Percentiles rank a stretch among this genome's conserved stretches.
These are phyloP conservation scores for Pammene fasciana DNA, from an alignment of 2,888 invertebrate genomes.

Conservation along the genomic window DNA sequence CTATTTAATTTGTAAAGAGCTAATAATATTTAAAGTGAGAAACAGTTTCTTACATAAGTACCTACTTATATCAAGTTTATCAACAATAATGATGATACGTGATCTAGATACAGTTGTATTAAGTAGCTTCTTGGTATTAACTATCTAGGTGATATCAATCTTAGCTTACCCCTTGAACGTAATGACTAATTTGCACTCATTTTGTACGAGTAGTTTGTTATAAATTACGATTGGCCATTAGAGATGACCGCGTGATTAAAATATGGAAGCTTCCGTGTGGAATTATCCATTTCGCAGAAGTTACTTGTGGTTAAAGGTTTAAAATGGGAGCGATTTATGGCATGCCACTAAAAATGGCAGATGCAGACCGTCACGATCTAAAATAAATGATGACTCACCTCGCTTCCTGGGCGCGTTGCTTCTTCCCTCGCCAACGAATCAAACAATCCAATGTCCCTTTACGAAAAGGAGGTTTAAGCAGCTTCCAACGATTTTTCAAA, in stretches of 20 bases:
- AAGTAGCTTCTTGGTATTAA: constrained; percentile 11
- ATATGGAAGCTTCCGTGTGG: constrained; percentile 8
- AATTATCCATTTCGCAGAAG: constrained; percentile 14
- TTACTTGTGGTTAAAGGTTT: constrained; percentile 11
- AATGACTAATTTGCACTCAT: constrained; percentile 8
- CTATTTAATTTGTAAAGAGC: no score
- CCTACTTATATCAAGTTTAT: background rate
- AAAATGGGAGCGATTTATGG: constrained; percentile 28
- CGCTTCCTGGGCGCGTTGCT: constrained; percentile 57
- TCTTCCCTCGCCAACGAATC: constrained; percentile 74
- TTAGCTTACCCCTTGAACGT: constrained; percentile 13
- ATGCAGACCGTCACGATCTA: constrained; percentile 16
- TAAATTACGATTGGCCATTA: background rate
- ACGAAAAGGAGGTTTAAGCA: constrained; percentile 68
- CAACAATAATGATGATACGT: background rate
- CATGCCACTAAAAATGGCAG: constrained; percentile 14
- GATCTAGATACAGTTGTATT: constrained; percentile 3
- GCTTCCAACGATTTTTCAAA: constrained; percentile 69
- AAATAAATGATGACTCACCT: constrained; percentile 62
- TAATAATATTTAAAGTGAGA: no score
- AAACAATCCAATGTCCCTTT: constrained; percentile 76
- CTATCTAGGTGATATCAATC: constrained; percentile 12
- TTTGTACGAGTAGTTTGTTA: background rate
- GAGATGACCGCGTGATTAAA: constrained; percentile 17
- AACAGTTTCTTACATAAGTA: no score